phyloP scores from a whole-genome alignment of 1,140 invertebrate species.

The Lanistes nyassanus region DNA sequence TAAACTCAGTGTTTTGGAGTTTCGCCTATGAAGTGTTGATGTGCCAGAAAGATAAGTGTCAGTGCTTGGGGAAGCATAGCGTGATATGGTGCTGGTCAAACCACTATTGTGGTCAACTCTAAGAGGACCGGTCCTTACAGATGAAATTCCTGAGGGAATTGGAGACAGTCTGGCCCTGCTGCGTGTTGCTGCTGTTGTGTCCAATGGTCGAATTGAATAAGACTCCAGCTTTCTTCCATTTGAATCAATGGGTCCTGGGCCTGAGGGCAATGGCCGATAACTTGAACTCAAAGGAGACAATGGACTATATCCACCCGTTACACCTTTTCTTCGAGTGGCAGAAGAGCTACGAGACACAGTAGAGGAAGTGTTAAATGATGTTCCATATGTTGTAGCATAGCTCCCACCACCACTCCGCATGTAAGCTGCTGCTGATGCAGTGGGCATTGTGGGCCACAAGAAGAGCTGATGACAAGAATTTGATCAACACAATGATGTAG shows the following conservation, averaged over 20 bases:
- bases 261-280: slow-evolving; percentile 40
- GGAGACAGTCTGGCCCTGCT: not conserved
- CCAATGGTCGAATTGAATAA: slow-evolving; percentile 16
- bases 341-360: not conserved
- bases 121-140: slow-evolving; percentile 38
- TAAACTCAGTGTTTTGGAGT: slow-evolving; percentile 27
- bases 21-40: slow-evolving; percentile 14
- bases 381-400: slow-evolving; percentile 13
- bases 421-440: slow-evolving; percentile 6
- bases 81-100: slow-evolving; percentile 23
- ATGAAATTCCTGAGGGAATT: slow-evolving; percentile 6
- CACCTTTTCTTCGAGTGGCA: not conserved
- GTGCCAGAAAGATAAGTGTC: slow-evolving; percentile 11
- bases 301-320: not conserved
- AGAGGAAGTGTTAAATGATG: slow-evolving; percentile 6
- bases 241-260: slow-evolving; percentile 54
- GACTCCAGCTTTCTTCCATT: slow-evolving; percentile 42
- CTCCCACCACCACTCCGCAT: not conserved
- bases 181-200: not conserved
- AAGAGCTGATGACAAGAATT: not conserved
- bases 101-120: slow-evolving; percentile 46
- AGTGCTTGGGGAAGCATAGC: slow-evolving; percentile 16
- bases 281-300: not conserved
- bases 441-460: slow-evolving; percentile 12
- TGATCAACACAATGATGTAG: not conserved